A percentile compares a stretch with the other conserved stretches of the same genome.
Evolutionary conservation across 2,113 vertebrate genomes (phyloP).

Genomic region (Coryphaenoides rupestris): DNA sequence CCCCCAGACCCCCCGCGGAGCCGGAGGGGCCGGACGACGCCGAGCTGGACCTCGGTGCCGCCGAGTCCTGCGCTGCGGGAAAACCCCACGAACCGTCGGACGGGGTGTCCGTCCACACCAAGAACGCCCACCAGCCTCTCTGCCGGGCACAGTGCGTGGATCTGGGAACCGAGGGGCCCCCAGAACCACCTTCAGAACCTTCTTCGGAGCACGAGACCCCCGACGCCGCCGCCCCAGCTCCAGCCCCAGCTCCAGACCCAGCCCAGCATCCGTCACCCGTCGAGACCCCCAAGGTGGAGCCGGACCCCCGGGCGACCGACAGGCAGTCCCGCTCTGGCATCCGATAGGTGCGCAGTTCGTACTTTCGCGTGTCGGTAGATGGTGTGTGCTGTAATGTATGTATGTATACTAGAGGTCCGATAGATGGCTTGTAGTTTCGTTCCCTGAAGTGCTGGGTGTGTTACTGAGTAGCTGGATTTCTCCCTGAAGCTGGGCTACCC

Average conservation of each 20-base stretch:
- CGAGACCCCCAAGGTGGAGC: constrained; percentile 30
- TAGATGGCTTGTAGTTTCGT: too few relatives aligned
- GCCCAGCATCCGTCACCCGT: constrained; percentile 4
- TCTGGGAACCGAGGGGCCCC: constrained; percentile 78
- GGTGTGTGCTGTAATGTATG: too few relatives aligned
- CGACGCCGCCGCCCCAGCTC: not conserved
- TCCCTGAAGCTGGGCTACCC: constrained; percentile 96
- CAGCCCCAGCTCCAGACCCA: not conserved
- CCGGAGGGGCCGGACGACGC: constrained; percentile 82
- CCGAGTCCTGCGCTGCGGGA: not conserved
- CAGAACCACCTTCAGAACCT: constrained; percentile 72
- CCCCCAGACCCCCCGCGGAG: constrained; percentile 59
- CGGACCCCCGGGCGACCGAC: too few relatives aligned
- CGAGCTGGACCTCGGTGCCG: constrained; percentile 64
- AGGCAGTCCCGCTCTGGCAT: too few relatives aligned
- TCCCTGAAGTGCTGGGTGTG: too few relatives aligned
- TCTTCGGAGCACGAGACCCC: constrained; percentile 1
- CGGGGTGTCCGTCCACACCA: constrained; percentile 58
- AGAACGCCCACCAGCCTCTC: constrained; percentile 79
- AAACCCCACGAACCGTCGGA: constrained; percentile 48
- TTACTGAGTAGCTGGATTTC: constrained; percentile 96
- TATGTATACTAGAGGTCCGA: too few relatives aligned
- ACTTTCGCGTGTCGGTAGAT: too few relatives aligned
- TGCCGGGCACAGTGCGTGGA: constrained; percentile 87
- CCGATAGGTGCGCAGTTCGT: too few relatives aligned